A percentile compares a stretch with the other conserved stretches of the same genome.
phyloP scores from a whole-genome alignment of 2,113 vertebrate genomes.

The Sturnira hondurensis region DNA sequence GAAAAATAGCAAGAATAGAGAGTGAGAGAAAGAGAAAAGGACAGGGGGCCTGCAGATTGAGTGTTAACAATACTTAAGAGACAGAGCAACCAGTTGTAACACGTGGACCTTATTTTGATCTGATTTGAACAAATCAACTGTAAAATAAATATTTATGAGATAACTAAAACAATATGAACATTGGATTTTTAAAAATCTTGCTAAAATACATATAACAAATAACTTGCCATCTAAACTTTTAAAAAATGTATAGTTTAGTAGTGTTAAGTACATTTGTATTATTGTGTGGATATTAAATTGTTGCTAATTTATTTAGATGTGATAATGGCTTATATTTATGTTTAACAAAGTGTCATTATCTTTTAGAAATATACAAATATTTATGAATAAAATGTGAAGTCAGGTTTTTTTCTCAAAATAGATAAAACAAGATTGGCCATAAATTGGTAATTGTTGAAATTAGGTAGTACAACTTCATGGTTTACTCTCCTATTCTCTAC shows the following conservation, averaged over 20 bases:
- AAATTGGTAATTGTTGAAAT: background rate
- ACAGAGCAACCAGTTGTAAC: background rate
- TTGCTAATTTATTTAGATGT: background rate
- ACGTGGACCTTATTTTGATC: background rate
- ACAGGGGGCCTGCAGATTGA: background rate
- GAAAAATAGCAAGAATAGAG: background rate
- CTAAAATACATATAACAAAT: background rate
- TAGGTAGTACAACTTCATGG: background rate
- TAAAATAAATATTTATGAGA: background rate
- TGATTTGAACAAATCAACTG: background rate
- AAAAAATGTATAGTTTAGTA: background rate
- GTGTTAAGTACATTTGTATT: background rate
- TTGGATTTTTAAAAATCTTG: background rate
- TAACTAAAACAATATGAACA: background rate
- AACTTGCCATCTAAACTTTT: background rate
- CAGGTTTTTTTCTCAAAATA: background rate
- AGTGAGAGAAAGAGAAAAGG: background rate
- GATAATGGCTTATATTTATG: background rate
- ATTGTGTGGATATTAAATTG: background rate
- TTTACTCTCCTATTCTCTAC: background rate
- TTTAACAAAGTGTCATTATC: background rate
- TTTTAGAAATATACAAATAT: background rate
- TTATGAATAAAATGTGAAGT: background rate
- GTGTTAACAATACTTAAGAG: background rate
- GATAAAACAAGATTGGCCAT: background rate